Percentiles rank a stretch among this genome's conserved stretches.
phyloP scores from a whole-genome alignment of 2,113 vertebrate genomes.

The Mustela lutreola region DNA sequence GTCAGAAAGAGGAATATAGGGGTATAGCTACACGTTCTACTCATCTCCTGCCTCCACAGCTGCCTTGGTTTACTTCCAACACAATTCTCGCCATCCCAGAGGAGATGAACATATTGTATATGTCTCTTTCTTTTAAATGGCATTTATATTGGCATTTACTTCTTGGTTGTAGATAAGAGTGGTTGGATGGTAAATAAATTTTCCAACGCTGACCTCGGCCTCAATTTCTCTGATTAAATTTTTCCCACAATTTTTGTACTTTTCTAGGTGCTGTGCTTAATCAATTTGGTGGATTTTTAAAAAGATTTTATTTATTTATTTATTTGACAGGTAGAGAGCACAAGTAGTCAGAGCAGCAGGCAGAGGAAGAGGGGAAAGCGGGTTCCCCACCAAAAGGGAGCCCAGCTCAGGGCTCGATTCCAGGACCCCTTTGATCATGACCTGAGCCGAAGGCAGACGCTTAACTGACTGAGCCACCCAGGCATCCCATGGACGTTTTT shows the following conservation, averaged over 20 bases:
- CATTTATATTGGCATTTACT: background rate
- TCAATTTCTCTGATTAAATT: background rate
- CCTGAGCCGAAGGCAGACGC: too few species aligned
- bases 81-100: background rate
- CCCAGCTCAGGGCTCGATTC: too few species aligned
- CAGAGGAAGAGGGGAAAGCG: too few species aligned
- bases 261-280: background rate
- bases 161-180: background rate
- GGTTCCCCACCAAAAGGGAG: too few species aligned
- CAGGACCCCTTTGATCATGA: too few species aligned
- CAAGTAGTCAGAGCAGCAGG: too few species aligned
- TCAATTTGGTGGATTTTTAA: background rate
- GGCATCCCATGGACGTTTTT: background rate
- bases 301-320: too few species aligned
- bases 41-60: background rate
- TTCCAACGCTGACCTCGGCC: background rate
- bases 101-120: background rate
- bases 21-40: accelerated
- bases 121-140: background rate
- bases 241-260: background rate
- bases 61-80: background rate
- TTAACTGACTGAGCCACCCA: too few species aligned
- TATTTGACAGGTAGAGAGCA: too few species aligned
- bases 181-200: background rate
- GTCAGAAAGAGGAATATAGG: background rate